Conservation (phyloP, 2,113 vertebrate genomes). For the Alaudala cheleensis region DNA sequence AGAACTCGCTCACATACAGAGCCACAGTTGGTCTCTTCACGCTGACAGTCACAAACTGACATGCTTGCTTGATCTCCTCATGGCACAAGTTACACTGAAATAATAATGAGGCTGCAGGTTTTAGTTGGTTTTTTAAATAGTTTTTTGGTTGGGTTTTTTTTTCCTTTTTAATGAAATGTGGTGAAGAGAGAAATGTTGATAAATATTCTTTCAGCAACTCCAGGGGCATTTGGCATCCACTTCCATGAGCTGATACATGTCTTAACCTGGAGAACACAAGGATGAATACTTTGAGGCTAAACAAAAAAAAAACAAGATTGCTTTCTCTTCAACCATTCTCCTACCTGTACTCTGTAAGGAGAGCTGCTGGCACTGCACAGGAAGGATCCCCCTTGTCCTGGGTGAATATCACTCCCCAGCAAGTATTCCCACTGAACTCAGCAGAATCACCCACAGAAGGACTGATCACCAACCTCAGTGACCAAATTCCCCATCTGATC, state of each 20-base stretch:
- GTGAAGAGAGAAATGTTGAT: background rate
- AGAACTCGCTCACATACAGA: conserved; percentile 20
- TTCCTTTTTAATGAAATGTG: background rate
- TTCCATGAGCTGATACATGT: background rate
- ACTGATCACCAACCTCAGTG: rapidly evolving
- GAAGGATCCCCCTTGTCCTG: background rate
- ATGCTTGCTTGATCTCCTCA: conserved; percentile 60
- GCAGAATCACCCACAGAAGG: rapidly evolving
- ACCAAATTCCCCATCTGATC: background rate
- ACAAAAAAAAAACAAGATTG: rapidly evolving
- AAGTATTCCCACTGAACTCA: background rate
- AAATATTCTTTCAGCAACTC: background rate
- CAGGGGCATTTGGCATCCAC: background rate
- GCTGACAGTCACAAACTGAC: conserved; percentile 40
- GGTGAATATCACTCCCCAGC: background rate
- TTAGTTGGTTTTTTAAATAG: background rate
- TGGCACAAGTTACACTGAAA: conserved; percentile 66
- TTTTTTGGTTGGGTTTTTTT: background rate
- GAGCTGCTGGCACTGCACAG: background rate
- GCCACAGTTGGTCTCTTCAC: conserved; percentile 9
- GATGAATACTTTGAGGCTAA: background rate
- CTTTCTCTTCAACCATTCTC: background rate
- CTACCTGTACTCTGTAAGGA: background rate
- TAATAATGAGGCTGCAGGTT: conserved; percentile 55
- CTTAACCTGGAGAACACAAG: background rate